Evolutionary conservation across 2,113 vertebrate genomes (phyloP).

Genomic region (Oostethus manadensis): DNA sequence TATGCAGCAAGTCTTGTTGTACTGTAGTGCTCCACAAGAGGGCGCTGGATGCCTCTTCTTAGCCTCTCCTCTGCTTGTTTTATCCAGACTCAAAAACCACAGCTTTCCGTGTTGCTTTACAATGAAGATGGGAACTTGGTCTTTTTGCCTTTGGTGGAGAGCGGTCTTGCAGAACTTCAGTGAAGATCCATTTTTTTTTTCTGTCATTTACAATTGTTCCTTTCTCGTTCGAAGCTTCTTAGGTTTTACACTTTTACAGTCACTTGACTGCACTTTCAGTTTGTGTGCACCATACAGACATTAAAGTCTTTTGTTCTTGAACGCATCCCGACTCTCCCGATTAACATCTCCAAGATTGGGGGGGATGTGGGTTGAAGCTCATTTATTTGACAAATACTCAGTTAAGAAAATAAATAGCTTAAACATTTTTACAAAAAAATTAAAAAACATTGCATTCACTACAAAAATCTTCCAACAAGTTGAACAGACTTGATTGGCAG

Average conservation of each 20-base stretch:
- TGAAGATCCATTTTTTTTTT: constrained; percentile 19
- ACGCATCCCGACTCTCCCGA: not conserved
- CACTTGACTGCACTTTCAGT: no score
- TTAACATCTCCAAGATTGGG: no score
- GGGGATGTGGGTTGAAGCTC: no score
- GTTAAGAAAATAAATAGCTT: constrained; percentile 58
- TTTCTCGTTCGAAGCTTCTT: no score
- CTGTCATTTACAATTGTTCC: not conserved
- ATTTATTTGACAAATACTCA: constrained; percentile 54
- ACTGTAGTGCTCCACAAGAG: not conserved
- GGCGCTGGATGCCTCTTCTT: not conserved
- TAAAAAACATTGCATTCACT: no score
- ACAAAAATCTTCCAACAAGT: no score
- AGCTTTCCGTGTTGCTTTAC: constrained; percentile 76
- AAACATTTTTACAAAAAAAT: constrained; percentile 38
- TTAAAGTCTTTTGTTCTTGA: not conserved
- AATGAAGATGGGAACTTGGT: constrained; percentile 64
- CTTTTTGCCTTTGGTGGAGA: constrained; percentile 77
- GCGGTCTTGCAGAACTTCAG: constrained; percentile 79
- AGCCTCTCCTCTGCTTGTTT: not conserved
- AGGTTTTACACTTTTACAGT: no score
- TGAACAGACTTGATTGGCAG: no score
- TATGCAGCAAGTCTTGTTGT: no score
- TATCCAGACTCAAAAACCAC: constrained; percentile 71
- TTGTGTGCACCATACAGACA: not conserved